Base-by-base conservation (phyloP, 2,888 invertebrate species). In the Serripes groenlandicus region DNA sequence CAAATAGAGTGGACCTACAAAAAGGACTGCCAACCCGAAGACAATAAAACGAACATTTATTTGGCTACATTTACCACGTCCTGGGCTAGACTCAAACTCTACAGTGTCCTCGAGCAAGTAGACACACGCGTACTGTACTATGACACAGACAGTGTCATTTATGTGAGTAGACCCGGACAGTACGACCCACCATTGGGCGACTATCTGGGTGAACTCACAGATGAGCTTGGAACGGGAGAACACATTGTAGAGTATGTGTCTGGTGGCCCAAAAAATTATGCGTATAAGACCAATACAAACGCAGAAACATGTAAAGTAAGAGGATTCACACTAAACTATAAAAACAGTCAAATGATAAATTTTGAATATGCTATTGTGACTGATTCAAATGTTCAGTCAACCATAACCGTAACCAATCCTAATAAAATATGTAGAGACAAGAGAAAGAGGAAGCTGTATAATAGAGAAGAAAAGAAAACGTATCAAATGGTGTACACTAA, bases 391-490 rank as follows among this genome's bases (percentile, higher is more conserved):
- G n/a, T n/a, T n/a, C n/a, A n/a, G n/a, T n/a, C n/a, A n/a, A n/a
- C n/a, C 18, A 79, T 85, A 26, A 70, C 54, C 2, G 37, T 75
- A 11, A 78, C 68, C 26, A 85, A 85, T 66, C 80, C 79, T 26
- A 52, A 56, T n/a, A 88, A 88, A 77, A 86, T 86, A 42, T 78
- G 60, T 18, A 70, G 88, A 54, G 75, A 97, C 92, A 97, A 96
- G 95, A 97, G 97, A 81, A 96, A 96, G 91, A 96, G 78, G 30
- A 78, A 75, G 68, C 32, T 98, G 83, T 96, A 96, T 95, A 97
- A 97, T 94, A 96, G 96, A 35, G 42, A 62, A 68, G 87, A 88
- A 75, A 23, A 93, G 97, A 85, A 83, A 69, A 68, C 62, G 21
- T 79, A 81, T 75, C 81, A 71, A 34, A 79, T 85, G 75, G 83